These are phyloP conservation scores for Toxostoma redivivum DNA, from an alignment of 2,113 vertebrate species.

Conservation along the genomic window DNA sequence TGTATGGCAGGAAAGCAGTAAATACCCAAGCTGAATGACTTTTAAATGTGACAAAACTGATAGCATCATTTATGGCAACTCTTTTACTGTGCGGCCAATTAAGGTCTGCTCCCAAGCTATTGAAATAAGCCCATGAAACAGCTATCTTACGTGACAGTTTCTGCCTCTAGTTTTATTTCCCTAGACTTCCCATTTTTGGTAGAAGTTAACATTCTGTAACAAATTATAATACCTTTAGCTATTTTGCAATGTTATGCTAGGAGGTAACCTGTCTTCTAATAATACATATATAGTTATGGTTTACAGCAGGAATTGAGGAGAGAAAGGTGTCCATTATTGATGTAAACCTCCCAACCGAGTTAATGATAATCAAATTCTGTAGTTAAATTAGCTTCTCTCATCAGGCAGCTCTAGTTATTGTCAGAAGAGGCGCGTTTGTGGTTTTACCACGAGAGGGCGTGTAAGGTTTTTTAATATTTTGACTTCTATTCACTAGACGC, in stretches of 20 bases:
- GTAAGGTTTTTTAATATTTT: conserved; percentile 39
- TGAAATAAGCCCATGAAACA: not conserved
- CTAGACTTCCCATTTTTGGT: not conserved
- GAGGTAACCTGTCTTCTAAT: not conserved
- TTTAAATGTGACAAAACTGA: not conserved
- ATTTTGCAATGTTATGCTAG: not conserved
- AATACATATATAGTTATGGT: not conserved
- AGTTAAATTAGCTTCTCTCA: not conserved
- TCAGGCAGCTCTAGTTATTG: not conserved
- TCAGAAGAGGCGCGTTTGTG: not conserved
- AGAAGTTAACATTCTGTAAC: not conserved
- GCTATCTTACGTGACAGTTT: not conserved
- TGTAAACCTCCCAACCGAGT: not conserved
- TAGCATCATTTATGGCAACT: not conserved
- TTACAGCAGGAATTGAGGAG: not conserved
- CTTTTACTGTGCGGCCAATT: not conserved
- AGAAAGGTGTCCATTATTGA: not conserved
- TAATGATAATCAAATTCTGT: not conserved
- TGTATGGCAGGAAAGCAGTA: not conserved
- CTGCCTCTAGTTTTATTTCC: not conserved
- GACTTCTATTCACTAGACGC: not conserved
- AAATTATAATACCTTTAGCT: not conserved
- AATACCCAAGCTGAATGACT: not conserved
- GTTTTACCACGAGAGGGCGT: conserved; percentile 67
- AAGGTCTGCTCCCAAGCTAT: not conserved